Conservation (phyloP, 1,140 invertebrate genomes). For the Centruroides sculpturatus region DNA sequence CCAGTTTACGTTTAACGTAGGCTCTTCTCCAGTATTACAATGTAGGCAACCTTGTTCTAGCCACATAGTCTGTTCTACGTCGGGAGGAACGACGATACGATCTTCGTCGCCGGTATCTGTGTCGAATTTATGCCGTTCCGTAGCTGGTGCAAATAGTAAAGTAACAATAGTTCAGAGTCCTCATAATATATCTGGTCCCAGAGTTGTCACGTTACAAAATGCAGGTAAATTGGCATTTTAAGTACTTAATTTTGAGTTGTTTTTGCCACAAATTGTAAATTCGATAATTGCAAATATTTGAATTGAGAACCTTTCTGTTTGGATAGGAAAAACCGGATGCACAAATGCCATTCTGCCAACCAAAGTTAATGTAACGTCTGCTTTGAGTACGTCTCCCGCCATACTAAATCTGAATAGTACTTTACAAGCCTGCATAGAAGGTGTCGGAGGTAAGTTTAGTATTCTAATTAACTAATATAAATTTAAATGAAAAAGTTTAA, state of each 20-base stretch:
- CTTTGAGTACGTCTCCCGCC: neutral
- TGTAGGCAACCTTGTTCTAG: too few relatives aligned
- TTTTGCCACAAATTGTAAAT: neutral
- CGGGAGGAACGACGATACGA: too few relatives aligned
- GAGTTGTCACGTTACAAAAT: neutral
- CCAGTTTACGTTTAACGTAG: too few relatives aligned
- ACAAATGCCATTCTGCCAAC: neutral
- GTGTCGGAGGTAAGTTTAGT: slow-evolving; percentile 23
- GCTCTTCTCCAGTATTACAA: too few relatives aligned
- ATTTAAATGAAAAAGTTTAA: neutral
- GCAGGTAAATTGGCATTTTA: neutral
- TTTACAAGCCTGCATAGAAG: slow-evolving; percentile 28
- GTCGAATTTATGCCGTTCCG: too few relatives aligned
- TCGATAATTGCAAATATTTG: too few relatives aligned
- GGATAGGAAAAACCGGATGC: too few relatives aligned
- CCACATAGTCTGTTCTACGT: too few relatives aligned
- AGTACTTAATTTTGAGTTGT: neutral
- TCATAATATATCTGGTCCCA: neutral
- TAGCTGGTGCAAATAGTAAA: too few relatives aligned
- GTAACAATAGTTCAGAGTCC: neutral
- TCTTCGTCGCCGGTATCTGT: too few relatives aligned
- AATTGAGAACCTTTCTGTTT: too few relatives aligned
- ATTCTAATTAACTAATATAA: too few relatives aligned
- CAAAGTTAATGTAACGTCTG: neutral
- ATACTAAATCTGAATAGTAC: slow-evolving; percentile 24